Base-by-base conservation (phyloP, 1,140 invertebrate species). In the Harlomillsia oculata region DNA sequence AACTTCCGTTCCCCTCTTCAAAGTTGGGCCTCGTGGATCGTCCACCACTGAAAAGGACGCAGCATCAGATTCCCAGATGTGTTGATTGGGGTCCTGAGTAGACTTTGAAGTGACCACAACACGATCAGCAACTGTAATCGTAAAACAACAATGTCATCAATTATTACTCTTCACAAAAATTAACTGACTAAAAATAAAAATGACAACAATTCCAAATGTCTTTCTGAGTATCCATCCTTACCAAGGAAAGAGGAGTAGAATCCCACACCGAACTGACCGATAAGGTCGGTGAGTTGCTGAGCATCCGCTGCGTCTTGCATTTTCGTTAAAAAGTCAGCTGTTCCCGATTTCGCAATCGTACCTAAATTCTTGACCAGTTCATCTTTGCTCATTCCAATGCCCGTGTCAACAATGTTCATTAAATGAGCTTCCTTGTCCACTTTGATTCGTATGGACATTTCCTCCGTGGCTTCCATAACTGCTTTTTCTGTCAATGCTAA, bases 301-400 rank as follows among this genome's bases (percentile, higher is more conserved):
- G 71, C n/a, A 53, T 69, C 74, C 0, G 70, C 58, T 3, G 75
- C 74, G 48, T 92, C 89, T 68, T 91, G 85, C 77, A 98, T 84
- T 74, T 97, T 97, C 16, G 83, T 81, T 21, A 99, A 76, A 75
- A 99, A 99, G 71, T 99, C 97, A 5, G 92, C 92, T 0, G 97
- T 99, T 56, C 97, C 96, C 11, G 97, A 99, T 71, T 97, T 99
- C 16, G 97, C 97, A 64, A 99, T 99, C 18, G 97, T 99, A 62
- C 97, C 97, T 36, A 99, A 77, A 75, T 99, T 99, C 59, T 89
- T 92, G 26, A 98, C 80, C 4, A 99, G 74, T 70, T 99, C 96
- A 55, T 83, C 74, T 68, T 90, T 89, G 0, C 94, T 98, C 96
- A 99, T 99, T 61, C 94, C 97, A 64, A 99, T 85, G 69, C 97